Conservation (phyloP, 2,797 vertebrate species). For the Hemibagrus guttatus region DNA sequence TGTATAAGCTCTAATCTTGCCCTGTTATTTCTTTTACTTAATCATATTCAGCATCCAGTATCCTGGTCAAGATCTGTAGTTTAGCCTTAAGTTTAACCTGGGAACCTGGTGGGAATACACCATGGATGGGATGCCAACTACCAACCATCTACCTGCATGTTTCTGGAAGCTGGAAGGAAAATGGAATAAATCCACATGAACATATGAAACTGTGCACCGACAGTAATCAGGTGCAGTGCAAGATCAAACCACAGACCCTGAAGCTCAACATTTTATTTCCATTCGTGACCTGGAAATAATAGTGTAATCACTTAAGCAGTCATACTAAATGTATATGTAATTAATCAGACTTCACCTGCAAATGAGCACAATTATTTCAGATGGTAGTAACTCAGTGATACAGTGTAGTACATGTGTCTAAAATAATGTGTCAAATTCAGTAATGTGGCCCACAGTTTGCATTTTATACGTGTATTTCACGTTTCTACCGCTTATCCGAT, state of each 20-base stretch:
- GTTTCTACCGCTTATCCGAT: no score
- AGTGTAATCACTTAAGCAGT: constrained; percentile 11
- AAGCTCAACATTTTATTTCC: constrained; percentile 13
- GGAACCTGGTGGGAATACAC: not conserved
- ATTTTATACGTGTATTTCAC: not conserved
- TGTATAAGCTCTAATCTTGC: no score
- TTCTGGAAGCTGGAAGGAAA: not conserved
- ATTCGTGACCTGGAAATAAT: not conserved
- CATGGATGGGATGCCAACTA: not conserved
- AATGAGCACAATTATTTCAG: constrained; percentile 11
- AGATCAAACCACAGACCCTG: not conserved
- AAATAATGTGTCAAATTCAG: constrained; percentile 10
- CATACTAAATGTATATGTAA: not conserved
- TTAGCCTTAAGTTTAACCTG: not conserved
- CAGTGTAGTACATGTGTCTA: constrained; percentile 2
- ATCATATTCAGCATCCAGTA: not conserved
- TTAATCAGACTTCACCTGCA: constrained; percentile 23
- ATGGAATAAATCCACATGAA: not conserved
- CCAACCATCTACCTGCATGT: not conserved
- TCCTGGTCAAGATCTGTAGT: not conserved
- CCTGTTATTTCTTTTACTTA: no score
- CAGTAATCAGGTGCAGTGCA: not conserved
- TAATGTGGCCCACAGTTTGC: not conserved
- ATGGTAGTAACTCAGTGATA: not conserved
- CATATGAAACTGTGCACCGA: not conserved